Percentiles rank a stretch among this genome's conserved stretches.
Conservation (phyloP, 1,140 invertebrate genomes). For the Probaryconus sp. region DNA sequence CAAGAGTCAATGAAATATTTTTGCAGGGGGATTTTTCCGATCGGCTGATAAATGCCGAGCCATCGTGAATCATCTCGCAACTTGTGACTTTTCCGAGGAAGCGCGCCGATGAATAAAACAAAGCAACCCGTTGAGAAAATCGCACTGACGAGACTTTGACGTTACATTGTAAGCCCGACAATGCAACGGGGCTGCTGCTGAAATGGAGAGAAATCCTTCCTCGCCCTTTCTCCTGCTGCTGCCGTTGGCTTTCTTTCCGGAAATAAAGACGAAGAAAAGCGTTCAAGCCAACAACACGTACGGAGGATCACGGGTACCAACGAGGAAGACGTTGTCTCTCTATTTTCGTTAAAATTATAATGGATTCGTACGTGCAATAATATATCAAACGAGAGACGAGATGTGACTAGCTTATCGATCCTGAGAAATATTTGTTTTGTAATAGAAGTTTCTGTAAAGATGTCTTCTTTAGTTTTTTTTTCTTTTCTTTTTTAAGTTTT, state of each 20-base stretch:
- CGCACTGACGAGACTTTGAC: slow-evolving; percentile 50
- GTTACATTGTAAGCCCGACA: slow-evolving; percentile 46
- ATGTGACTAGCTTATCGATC: too few species aligned
- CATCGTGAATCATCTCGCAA: slow-evolving; percentile 28
- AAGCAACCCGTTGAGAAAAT: slow-evolving; percentile 55
- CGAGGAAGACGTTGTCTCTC: slow-evolving; percentile 5
- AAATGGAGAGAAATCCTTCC: slow-evolving; percentile 35
- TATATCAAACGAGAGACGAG: too few species aligned
- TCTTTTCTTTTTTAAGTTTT: too few species aligned
- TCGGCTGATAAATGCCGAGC: slow-evolving; percentile 38
- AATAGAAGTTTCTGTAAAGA: too few species aligned
- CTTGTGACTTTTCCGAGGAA: slow-evolving; percentile 39
- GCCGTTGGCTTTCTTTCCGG: slow-evolving; percentile 27
- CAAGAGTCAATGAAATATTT: slow-evolving; percentile 4
- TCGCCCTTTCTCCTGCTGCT: too few species aligned
- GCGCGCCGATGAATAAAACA: slow-evolving; percentile 49
- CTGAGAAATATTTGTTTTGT: too few species aligned
- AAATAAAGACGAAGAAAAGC: slow-evolving; percentile 38
- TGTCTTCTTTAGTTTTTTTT: too few species aligned
- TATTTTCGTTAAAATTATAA: slow-evolving; percentile 41
- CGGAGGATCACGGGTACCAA: slow-evolving; percentile 22
- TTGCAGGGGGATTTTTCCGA: slow-evolving; percentile 1
- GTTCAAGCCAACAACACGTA: slow-evolving; percentile 41
- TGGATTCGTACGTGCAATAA: slow-evolving; percentile 1
- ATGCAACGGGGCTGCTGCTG: slow-evolving; percentile 29